Base-by-base conservation (phyloP, 2,113 vertebrate species). In the Melanostigma gelatinosum region DNA sequence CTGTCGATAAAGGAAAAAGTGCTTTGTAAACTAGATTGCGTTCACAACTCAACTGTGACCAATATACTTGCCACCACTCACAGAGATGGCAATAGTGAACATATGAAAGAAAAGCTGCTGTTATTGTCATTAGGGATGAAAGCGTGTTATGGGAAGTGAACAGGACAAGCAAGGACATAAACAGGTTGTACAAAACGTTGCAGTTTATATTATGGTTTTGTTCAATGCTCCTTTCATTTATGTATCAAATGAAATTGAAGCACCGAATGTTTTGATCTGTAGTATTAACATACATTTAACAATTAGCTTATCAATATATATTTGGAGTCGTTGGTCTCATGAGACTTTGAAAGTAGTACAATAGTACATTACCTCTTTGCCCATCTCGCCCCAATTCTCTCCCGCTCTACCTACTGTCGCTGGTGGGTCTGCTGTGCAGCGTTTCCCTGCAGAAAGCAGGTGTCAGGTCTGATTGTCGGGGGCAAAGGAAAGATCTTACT, bases 391-490 rank as follows among this genome's bases (percentile, higher is more conserved):
- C 1, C 55, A 48, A 18, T 18, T 18, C 42, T 60, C 44, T 40
- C 22, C 20, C 5, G 36, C 40, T 11, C 9, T 27, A 68, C 57
- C 6, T 60, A 11, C 29, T 54, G 27, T 77, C 54, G 5, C 29
- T n/a, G 15, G 24, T 60, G 15, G 48, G 24, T 80, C 54, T 67
- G 61, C 61, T 20, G 71, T 64, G 64, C 57, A 50, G 65, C n/a
- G 1, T 67, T 63, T 38, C 81, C 65, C 80, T 29, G 48, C 65
- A 82, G 85, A 78, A 68, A 84, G 69, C 73, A 70, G 85, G 60
- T 88, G 79, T 87, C 85, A 85, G 62, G 70, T 86, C 67, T 75
- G 77, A 87, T 87, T 79, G 79, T 74, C 62, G 71, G 63, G 71
- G 71, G 62, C 50, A 76, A 77, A 62, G 29, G 32, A 27, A 62